Base-by-base conservation (phyloP, 1,140 invertebrate species). In the Yoshiicerus persimilis region DNA sequence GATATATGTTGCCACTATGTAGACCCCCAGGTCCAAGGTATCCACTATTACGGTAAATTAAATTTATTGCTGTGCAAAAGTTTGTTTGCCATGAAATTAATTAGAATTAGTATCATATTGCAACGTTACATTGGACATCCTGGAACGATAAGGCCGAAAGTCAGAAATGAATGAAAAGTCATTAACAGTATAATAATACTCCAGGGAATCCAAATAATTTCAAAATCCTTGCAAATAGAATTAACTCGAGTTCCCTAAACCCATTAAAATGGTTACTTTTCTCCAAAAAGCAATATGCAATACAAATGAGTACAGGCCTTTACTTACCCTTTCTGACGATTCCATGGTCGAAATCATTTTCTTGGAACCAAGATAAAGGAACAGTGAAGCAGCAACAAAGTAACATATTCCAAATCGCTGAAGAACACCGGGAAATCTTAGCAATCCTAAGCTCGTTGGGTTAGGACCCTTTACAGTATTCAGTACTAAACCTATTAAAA, bases 1-100 rank as follows among this genome's bases (percentile, higher is more conserved):
- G 75, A 10, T 80, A 38, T 80, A 34, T 4, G 38, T 80, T 80
- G 20, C n/a, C 32, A n/a, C 38, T 9, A 23, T 94, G 92, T 62
- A 96, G 93, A 23, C 98, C 98, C 13, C 97, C 98, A 0, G 98
- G 97, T 1, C 98, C 97, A 20, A 98, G 91, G 92, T 99, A 99
- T 5, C 97, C 97, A 16, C 95, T 94, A 89, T 0, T 88, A 80
- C 75, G 70, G 16, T 16, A 32, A 34, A 66, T 38, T 0, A 20
- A 84, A 23, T 25, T n/a, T 11, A 38, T 16, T 6, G n/a, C 9
- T 75, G 20, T 75, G 3, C 30, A 9, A 27, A n/a, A n/a, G n/a
- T n/a, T n/a, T n/a, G n/a, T n/a, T n/a, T n/a, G n/a, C n/a, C n/a
- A n/a, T n/a, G n/a, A n/a, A n/a, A n/a, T n/a, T n/a, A n/a, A n/a